Evolutionary conservation across 2,888 invertebrate species (phyloP), one percentile per base, ranked within the genome.

Genomic region (Zele albiditarsus): DNA sequence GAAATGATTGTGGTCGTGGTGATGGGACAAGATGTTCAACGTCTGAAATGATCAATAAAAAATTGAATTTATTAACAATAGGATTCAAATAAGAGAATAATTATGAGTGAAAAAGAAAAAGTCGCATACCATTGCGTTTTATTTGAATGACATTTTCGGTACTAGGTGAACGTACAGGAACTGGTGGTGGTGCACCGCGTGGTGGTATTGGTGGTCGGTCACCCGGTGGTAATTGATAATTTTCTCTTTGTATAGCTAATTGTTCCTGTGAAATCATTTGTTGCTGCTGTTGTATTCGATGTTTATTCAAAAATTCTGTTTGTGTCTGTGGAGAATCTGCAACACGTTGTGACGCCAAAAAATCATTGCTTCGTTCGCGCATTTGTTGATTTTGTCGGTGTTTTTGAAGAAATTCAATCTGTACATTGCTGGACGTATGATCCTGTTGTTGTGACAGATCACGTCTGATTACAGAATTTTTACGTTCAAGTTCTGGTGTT

Each of bases 141-240:
- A 84, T 82, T 70, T 83, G 86, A 12, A 84, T 66, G 53, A 88
- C 80, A 78, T 86, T 87, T 75, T 90, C 90, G 0, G 88, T 86
- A 38, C 88, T 89, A 0, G 90, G 89, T 12, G 90, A 87, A 71
- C 90, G 84, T 12, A 87, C 85, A 0, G 92, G 92, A 72, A 92
- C 89, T 49, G 92, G 92, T 10, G 92, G 92, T 12, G 92, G 92
- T 20, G 91, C 91, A 10, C 91, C 92, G 80, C 92, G 88, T 1
- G 92, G 92, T 76, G 92, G 92, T 79, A 92, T 91, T 0, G 92
- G 92, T 53, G 92, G 92, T 80, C 91, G 91, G 38, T 92, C 92
- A 25, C 83, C 83, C 3, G 89, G 77, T 76, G 84, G 84, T 6
- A 75, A 75, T 57, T 77, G 69, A 73, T 78, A 79, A 20, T 82